phyloP scores from a whole-genome alignment of 2,797 vertebrate genomes.

The Rhadinocentrus ornatus region DNA sequence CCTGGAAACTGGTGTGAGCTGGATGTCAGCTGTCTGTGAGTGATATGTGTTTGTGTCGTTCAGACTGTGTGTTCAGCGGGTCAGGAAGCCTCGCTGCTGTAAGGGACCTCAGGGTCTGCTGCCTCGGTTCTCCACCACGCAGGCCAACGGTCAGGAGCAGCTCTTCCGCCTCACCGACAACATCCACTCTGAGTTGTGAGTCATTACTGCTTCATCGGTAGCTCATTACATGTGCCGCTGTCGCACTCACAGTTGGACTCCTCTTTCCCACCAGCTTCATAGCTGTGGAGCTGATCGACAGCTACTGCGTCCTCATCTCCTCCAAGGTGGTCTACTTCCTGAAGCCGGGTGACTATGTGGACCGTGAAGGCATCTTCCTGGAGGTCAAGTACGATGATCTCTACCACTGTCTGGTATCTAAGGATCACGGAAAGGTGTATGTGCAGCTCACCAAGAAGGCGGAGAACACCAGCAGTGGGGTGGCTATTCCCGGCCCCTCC shows the following conservation, averaged over 20 bases:
- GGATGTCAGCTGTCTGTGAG: too few species aligned
- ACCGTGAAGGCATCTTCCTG: conserved; percentile 94
- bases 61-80: conserved; percentile 88
- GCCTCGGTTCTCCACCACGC: conserved; percentile 87
- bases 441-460: conserved; percentile 98
- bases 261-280: conserved; percentile 86
- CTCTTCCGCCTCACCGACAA: conserved; percentile 95
- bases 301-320: conserved; percentile 95
- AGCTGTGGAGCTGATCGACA: conserved; percentile 93
- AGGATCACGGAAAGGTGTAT: conserved; percentile 94
- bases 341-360: conserved; percentile 87
- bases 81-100: conserved; percentile 93
- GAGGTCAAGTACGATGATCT: conserved; percentile 97
- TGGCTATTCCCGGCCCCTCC: conserved; percentile 94
- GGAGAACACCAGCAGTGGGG: conserved; percentile 88
- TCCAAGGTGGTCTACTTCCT: conserved; percentile 97
- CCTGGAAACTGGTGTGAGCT: too few species aligned
- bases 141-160: conserved; percentile 96
- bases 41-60: not conserved
- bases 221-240: rapidly evolving
- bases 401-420: conserved; percentile 97
- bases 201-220: not conserved
- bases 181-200: conserved; percentile 96
- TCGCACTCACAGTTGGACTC: not conserved
- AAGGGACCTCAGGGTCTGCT: conserved; percentile 93